Conservation (phyloP, 1,140 invertebrate genomes). For the Atta texana region DNA sequence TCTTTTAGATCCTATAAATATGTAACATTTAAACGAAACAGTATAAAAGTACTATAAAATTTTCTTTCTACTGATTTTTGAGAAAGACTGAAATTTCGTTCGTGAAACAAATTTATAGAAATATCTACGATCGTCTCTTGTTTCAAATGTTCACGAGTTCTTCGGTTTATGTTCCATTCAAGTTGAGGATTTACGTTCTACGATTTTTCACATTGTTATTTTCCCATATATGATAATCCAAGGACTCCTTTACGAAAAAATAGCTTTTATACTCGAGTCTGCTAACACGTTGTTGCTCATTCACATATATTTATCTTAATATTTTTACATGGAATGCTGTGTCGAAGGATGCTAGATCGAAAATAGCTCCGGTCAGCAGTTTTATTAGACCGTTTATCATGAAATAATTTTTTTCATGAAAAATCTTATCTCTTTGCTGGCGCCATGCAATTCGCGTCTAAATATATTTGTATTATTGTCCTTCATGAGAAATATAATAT, state of each 20-base stretch:
- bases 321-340: conserved; percentile 22
- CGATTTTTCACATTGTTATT: conserved; percentile 41
- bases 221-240: conserved; percentile 34
- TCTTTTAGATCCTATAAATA: background rate
- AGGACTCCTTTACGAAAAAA: conserved; percentile 31
- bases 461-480: conserved; percentile 47
- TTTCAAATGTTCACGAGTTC: conserved; percentile 9
- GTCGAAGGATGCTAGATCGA: conserved; percentile 40
- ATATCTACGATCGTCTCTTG: conserved; percentile 12
- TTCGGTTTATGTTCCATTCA: conserved; percentile 23
- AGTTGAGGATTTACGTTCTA: conserved; percentile 1
- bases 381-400: conserved; percentile 48
- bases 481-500: background rate
- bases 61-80: background rate
- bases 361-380: conserved; percentile 38
- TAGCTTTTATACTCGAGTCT: conserved; percentile 30
- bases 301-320: conserved; percentile 53
- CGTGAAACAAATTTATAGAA: conserved; percentile 19
- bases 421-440: conserved; percentile 37
- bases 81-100: conserved; percentile 14
- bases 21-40: background rate
- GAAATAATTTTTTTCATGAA: conserved; percentile 31
- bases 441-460: conserved; percentile 18
- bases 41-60: background rate
- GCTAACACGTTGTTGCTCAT: conserved; percentile 32